Conservation (phyloP, 2,888 invertebrate species). For the Orchesella flavescens region DNA sequence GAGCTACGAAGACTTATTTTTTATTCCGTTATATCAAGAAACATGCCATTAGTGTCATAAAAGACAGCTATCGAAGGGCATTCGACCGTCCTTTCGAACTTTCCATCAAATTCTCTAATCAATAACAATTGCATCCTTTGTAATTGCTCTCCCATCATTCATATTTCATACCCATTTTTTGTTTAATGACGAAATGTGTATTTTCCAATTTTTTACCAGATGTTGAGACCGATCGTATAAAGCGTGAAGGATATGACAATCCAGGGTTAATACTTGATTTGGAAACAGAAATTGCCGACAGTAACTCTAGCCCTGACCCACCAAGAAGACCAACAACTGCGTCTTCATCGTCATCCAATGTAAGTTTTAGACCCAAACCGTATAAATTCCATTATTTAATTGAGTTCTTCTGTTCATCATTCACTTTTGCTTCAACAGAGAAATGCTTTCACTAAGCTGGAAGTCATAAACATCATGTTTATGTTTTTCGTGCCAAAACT, state of each 20-base stretch:
- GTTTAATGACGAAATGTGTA: slow-evolving; percentile 8
- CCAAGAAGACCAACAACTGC: slow-evolving; percentile 32
- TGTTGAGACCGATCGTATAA: slow-evolving; percentile 41
- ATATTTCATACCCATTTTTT: neutral
- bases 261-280: slow-evolving; percentile 67
- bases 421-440: neutral
- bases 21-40: neutral
- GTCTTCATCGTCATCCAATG: slow-evolving; percentile 36
- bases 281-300: slow-evolving; percentile 55
- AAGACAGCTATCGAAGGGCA: slow-evolving; percentile 26
- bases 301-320: slow-evolving; percentile 50
- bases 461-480: too few relatives aligned
- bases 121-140: neutral
- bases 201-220: slow-evolving; percentile 25
- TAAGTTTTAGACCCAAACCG: slow-evolving; percentile 12
- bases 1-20: neutral
- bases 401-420: neutral
- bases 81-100: slow-evolving; percentile 10
- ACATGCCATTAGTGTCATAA: slow-evolving; percentile 33
- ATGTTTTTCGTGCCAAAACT: too few relatives aligned
- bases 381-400: too few relatives aligned
- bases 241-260: slow-evolving; percentile 65
- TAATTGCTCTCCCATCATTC: neutral
- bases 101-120: slow-evolving; percentile 9
- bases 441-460: too few relatives aligned